Conservation (phyloP, 2,888 invertebrate genomes). For the Archips xylosteana region DNA sequence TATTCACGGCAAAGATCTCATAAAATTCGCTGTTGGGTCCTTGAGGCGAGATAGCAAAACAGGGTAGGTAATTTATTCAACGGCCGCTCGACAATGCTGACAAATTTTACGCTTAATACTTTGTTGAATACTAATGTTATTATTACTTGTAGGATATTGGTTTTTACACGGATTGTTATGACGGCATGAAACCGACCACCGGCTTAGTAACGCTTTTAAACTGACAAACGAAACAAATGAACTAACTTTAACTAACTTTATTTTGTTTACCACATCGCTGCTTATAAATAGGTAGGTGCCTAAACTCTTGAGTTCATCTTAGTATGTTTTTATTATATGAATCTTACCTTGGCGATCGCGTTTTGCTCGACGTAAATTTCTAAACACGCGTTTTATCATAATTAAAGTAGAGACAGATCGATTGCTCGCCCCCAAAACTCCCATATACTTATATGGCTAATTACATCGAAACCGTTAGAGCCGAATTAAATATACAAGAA, state of each 20-base stretch:
- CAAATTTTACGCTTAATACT: constrained; percentile 31
- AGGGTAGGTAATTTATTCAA: constrained; percentile 63
- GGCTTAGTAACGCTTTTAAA: background rate
- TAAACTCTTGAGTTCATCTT: no score
- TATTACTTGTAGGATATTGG: constrained; percentile 15
- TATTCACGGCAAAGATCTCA: constrained; percentile 44
- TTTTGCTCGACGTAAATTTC: no score
- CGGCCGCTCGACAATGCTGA: constrained; percentile 47
- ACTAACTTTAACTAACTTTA: background rate
- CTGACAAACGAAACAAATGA: no score
- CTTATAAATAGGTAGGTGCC: background rate
- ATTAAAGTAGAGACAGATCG: no score
- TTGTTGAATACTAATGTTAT: constrained; percentile 38
- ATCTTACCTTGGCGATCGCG: no score
- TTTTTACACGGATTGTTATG: constrained; percentile 6
- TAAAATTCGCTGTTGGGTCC: constrained; percentile 45
- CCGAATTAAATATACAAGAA: no score
- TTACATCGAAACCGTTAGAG: no score
- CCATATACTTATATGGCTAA: no score
- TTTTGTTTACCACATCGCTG: background rate
- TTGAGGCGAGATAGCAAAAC: constrained; percentile 44
- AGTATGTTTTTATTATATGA: no score
- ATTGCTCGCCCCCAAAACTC: no score
- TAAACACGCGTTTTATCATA: no score
- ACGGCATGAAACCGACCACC: background rate